A percentile compares a stretch with the other conserved stretches of the same genome.
Conservation (phyloP, 1,140 invertebrate species). For the Bactericera cockerelli region DNA sequence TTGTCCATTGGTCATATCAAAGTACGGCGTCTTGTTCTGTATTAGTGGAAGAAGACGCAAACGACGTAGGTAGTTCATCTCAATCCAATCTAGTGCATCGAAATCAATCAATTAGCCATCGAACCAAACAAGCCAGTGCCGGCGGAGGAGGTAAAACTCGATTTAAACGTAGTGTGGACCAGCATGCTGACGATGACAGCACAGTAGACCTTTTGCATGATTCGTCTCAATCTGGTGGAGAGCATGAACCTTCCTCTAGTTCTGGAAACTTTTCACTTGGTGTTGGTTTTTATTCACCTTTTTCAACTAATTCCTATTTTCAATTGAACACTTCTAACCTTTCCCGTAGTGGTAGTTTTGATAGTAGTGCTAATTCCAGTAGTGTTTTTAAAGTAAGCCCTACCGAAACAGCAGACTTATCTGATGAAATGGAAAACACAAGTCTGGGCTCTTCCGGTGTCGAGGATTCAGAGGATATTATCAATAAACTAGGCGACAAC, state of each 20-base stretch:
- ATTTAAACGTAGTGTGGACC: conserved; percentile 4
- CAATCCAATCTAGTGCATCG: conserved; percentile 28
- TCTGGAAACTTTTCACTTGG: too few relatives aligned
- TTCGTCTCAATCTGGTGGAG: conserved; percentile 42
- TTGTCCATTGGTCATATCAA: conserved; percentile 65
- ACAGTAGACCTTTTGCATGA: conserved; percentile 19
- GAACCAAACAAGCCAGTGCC: conserved; percentile 12
- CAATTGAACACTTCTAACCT: too few relatives aligned
- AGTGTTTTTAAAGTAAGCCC: too few relatives aligned
- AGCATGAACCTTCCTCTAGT: conserved; percentile 30
- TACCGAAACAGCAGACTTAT: too few relatives aligned
- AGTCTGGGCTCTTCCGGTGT: too few relatives aligned
- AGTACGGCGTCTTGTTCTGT: conserved; percentile 63
- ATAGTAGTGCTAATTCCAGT: too few relatives aligned
- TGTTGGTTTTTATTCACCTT: too few relatives aligned
- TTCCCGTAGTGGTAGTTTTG: too few relatives aligned
- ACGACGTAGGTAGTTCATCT: conserved; percentile 10
- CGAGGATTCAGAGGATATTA: too few relatives aligned
- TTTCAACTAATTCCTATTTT: too few relatives aligned
- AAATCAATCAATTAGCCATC: conserved; percentile 44
- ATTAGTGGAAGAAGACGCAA: conserved; percentile 47
- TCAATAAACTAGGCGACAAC: too few relatives aligned
- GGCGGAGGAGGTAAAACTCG: neutral
- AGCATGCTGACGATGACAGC: conserved; percentile 19
- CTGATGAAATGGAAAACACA: too few relatives aligned